Evolutionary conservation across 2,888 invertebrate species (phyloP).

Genomic region (Andrena hattorfiana): DNA sequence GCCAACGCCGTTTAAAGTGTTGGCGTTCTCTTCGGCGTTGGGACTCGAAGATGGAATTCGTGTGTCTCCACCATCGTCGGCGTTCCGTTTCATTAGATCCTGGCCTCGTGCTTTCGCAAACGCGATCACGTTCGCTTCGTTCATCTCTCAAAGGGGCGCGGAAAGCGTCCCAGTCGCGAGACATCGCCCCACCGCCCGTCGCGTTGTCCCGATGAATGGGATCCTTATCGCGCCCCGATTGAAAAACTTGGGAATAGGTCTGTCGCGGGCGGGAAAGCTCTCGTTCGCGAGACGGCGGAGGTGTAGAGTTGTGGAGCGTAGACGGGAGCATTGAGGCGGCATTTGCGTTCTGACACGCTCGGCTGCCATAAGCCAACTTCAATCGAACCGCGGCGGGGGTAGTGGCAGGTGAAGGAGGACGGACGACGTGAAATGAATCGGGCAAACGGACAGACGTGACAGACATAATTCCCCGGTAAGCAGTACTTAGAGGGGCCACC

Average conservation of each 20-base stretch:
- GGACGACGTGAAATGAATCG: conserved; percentile 79
- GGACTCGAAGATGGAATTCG: too few species aligned
- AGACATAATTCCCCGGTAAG: conserved; percentile 82
- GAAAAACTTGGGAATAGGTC: conserved; percentile 18
- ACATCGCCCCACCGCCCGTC: background rate
- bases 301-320: conserved; percentile 27
- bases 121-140: conserved; percentile 25
- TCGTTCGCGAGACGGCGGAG: conserved; percentile 40
- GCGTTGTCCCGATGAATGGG: conserved; percentile 37
- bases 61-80: background rate
- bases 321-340: conserved; percentile 64
- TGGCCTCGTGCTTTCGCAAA: background rate
- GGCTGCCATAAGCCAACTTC: conserved; percentile 74
- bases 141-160: conserved; percentile 33
- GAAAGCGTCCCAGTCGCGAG: conserved; percentile 3
- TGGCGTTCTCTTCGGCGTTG: too few species aligned
- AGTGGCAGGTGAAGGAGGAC: conserved; percentile 64
- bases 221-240: background rate
- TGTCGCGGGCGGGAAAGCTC: background rate
- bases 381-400: conserved; percentile 63
- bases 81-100: conserved; percentile 1
- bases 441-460: conserved; percentile 81
- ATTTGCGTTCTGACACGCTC: conserved; percentile 75
- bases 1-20: background rate
- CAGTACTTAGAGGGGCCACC: conserved; percentile 76